Evolutionary conservation across 2,888 invertebrate species (phyloP), one percentile per base, ranked within the genome.

Genomic region (Bellardia pandia): DNA sequence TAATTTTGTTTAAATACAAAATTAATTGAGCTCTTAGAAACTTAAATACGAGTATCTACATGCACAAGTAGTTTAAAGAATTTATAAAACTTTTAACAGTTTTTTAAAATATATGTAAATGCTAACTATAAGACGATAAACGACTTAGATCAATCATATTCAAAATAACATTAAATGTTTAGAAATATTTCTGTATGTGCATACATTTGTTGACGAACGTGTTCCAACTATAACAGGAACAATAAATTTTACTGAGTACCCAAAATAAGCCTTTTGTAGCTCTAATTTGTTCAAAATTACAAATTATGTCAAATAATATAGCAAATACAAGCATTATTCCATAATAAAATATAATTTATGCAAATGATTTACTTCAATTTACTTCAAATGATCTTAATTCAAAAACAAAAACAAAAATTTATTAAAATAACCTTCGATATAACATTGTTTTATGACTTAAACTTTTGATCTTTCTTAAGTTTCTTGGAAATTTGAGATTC

Each of bases 401-500:
- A 51, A 51, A 51, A 51, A 2, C 14, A 56, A 23, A 23, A 23
- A 23, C 23, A 23, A 23, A 23, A 23, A 1, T 23, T 23, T 23
- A 1, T 23, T 56, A 9, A 6, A 56, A 56, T 3, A 23, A 56
- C 69, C 80, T 80, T 72, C 40, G 64, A 53, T n/a, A 72, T 62
- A 33, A 62, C 2, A 51, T 64, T 37, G 2, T 23, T 53, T n/a
- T 14, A 53, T 56, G 8, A 60, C 11, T 42, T 42, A 76, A 69
- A 69, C 30, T 60, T 75, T 71, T 76, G 42, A 83, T 77, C 64
- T 83, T 71, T 77, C 37, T 14, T 37, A 56, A 77, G 48, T 83
- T 83, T 48, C 14, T 56, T 45, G 62, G 79, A 79, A 69, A 85
- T 69, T 45, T 75, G 60, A 85, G 60, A 85, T 62, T 75, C 13